These are phyloP conservation scores for Endotricha flammealis DNA, from an alignment of 2,888 invertebrate genomes.

Conservation along the genomic window DNA sequence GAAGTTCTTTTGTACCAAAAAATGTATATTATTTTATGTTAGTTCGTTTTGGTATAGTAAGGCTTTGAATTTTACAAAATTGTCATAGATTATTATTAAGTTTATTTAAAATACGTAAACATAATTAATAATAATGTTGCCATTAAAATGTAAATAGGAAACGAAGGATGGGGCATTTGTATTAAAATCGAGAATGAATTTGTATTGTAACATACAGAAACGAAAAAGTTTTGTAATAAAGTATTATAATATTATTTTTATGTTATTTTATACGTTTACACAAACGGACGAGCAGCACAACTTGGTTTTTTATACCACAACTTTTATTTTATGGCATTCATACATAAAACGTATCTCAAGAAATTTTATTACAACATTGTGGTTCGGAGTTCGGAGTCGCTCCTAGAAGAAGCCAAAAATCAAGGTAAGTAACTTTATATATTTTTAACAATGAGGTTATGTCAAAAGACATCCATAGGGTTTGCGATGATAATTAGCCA, in stretches of 20 bases:
- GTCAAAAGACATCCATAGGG: too few relatives aligned
- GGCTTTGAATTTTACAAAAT: slow-evolving; percentile 64
- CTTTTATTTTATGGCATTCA: too few relatives aligned
- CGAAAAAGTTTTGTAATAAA: slow-evolving; percentile 63
- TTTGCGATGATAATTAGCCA: too few relatives aligned
- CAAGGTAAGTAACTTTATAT: background rate
- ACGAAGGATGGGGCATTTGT: slow-evolving; percentile 47
- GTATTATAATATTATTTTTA: slow-evolving; percentile 39
- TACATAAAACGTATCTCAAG: too few relatives aligned
- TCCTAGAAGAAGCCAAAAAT: too few relatives aligned
- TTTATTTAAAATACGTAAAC: slow-evolving; percentile 57
- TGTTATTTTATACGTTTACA: slow-evolving; percentile 27
- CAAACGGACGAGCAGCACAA: too few relatives aligned
- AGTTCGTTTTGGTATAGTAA: slow-evolving; percentile 64
- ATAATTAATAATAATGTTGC: slow-evolving; percentile 56
- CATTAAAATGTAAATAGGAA: slow-evolving; percentile 55
- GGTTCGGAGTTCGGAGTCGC: too few relatives aligned
- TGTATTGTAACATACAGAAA: slow-evolving; percentile 51
- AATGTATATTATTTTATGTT: slow-evolving; percentile 66
- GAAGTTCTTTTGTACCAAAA: slow-evolving; percentile 73
- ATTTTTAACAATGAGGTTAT: too few relatives aligned
- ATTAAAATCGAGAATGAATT: slow-evolving; percentile 29
- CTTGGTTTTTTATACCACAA: too few relatives aligned
- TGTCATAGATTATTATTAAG: slow-evolving; percentile 57
- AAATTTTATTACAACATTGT: too few relatives aligned